These are phyloP conservation scores for Maccullochella peelii DNA, from an alignment of 2,113 vertebrate genomes.

Conservation along the genomic window DNA sequence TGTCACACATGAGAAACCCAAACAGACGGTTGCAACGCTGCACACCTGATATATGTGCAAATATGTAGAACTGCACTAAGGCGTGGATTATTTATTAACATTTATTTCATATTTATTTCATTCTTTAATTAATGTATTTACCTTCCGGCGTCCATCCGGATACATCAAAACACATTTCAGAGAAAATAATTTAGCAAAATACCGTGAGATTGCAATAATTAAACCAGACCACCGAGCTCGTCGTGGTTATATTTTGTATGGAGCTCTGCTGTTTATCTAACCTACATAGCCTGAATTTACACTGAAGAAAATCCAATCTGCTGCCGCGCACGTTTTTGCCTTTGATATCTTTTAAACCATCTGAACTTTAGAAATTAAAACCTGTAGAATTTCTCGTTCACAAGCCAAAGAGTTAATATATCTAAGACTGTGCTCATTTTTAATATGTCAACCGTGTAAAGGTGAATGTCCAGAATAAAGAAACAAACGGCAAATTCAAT, in stretches of 20 bases:
- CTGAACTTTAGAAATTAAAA: background rate
- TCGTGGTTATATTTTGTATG: background rate
- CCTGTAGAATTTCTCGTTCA: background rate
- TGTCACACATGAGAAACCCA: slow-evolving; percentile 51
- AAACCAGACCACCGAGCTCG: background rate
- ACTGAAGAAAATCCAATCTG: background rate
- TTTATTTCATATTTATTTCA: background rate
- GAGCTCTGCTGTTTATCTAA: slow-evolving; percentile 1
- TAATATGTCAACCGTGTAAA: background rate
- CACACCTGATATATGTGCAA: slow-evolving; percentile 18
- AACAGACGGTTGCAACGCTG: slow-evolving; percentile 8
- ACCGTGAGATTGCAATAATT: background rate
- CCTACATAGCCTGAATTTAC: background rate
- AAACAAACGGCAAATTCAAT: background rate
- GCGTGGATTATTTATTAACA: background rate
- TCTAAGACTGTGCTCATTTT: background rate
- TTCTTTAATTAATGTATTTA: background rate
- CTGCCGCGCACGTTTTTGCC: background rate
- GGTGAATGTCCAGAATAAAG: background rate
- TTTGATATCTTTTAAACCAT: background rate
- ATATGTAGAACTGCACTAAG: background rate
- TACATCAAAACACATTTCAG: background rate
- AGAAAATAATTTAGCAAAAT: background rate
- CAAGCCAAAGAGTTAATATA: background rate
- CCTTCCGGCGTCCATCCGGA: background rate